A percentile compares a stretch with the other conserved stretches of the same genome.
Conservation (phyloP, 2,797 vertebrate genomes). For the Masticophis lateralis region DNA sequence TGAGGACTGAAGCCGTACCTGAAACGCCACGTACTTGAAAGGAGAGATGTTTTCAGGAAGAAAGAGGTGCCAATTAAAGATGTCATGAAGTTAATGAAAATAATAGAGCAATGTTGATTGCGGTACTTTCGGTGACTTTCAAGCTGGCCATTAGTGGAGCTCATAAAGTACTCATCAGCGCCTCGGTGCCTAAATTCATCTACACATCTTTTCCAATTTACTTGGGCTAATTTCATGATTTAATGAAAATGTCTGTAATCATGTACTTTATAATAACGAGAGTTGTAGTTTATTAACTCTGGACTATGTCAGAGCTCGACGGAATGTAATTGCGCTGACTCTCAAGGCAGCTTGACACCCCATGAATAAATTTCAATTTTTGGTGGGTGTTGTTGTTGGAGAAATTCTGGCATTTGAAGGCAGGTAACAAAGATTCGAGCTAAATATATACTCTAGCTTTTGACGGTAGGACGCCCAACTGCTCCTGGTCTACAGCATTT, state of each 20-base stretch:
- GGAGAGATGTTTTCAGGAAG: slow-evolving; percentile 28
- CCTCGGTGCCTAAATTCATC: background rate
- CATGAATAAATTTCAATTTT: background rate
- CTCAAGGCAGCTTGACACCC: background rate
- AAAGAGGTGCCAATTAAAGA: slow-evolving; percentile 30
- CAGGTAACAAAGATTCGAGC: background rate
- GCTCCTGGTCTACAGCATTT: background rate
- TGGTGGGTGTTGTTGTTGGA: background rate
- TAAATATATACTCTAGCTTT: background rate
- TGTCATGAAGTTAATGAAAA: slow-evolving; percentile 26
- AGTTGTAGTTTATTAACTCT: slow-evolving; percentile 25
- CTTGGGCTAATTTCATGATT: slow-evolving; percentile 16
- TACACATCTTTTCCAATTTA: background rate
- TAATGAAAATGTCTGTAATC: slow-evolving; percentile 36
- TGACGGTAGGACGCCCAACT: background rate
- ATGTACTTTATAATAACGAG: slow-evolving; percentile 5
- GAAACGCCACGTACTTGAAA: background rate
- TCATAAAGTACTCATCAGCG: background rate
- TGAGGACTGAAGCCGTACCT: background rate
- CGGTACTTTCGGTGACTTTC: slow-evolving; percentile 19
- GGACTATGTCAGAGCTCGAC: background rate
- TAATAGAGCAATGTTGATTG: slow-evolving; percentile 11
- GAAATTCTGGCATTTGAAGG: background rate
- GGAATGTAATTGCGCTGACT: background rate
- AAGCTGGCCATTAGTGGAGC: background rate